These are phyloP conservation scores for Microctenopoma stevenorrisi DNA, from an alignment of 2,797 vertebrate species.

Conservation along the genomic window DNA sequence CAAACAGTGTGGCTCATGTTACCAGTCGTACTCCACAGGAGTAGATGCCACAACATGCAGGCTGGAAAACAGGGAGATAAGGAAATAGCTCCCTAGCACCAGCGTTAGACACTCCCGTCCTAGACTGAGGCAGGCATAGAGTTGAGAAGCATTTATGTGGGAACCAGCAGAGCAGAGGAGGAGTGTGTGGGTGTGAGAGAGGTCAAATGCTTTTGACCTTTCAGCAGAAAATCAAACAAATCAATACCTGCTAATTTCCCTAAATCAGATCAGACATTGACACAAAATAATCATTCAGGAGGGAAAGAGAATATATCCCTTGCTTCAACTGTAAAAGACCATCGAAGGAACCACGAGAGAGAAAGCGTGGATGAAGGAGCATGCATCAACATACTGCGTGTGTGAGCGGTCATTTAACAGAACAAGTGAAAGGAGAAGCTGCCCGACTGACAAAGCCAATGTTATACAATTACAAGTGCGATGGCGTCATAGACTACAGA, in stretches of 20 bases:
- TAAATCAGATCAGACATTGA: not conserved
- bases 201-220: conserved; percentile 24
- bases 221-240: not conserved
- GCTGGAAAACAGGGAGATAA: too few relatives aligned
- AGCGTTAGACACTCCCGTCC: too few relatives aligned
- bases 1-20: conserved; percentile 18
- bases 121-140: conserved; percentile 4
- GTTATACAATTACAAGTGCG: conserved; percentile 27
- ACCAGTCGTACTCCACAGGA: not conserved
- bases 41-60: not conserved
- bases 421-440: not conserved
- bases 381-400: not conserved
- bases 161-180: conserved; percentile 19
- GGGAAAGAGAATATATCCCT: not conserved
- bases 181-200: conserved; percentile 51
- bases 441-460: not conserved
- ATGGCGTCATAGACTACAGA: not conserved
- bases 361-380: not conserved
- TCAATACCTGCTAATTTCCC: conserved; percentile 12
- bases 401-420: not conserved
- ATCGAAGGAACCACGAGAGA: not conserved
- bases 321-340: not conserved
- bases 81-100: too few relatives aligned
- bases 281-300: not conserved
- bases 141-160: conserved; percentile 20